These are phyloP conservation scores for Triplophysa siluroides DNA, from an alignment of 2,113 vertebrate genomes.

Conservation along the genomic window DNA sequence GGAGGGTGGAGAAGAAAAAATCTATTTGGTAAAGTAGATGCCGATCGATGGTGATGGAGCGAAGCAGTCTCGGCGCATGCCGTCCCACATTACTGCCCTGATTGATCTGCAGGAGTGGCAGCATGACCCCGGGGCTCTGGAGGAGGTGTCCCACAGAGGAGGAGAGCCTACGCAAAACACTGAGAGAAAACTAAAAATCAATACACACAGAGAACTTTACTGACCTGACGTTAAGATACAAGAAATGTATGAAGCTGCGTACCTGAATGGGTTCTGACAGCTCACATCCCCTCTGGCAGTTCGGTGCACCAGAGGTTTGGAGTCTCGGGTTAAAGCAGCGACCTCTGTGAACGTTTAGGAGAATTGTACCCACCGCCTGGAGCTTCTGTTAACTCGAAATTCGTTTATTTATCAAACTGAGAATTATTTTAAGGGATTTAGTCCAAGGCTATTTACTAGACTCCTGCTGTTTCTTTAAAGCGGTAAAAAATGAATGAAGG, in stretches of 20 bases:
- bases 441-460: slow-evolving; percentile 7
- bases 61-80: slow-evolving; percentile 67
- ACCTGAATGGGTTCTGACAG: slow-evolving; percentile 64
- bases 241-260: slow-evolving; percentile 70
- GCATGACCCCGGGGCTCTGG: slow-evolving; percentile 73
- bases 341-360: slow-evolving; percentile 36
- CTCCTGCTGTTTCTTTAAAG: slow-evolving; percentile 1
- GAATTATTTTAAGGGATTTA: slow-evolving; percentile 26
- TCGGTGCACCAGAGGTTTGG: slow-evolving; percentile 26
- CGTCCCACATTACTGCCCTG: slow-evolving; percentile 75
- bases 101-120: slow-evolving; percentile 75
- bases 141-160: slow-evolving; percentile 62
- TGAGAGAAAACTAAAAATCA: slow-evolving; percentile 73
- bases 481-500: slow-evolving; percentile 16
- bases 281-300: slow-evolving; percentile 57
- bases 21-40: slow-evolving; percentile 80
- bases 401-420: slow-evolving; percentile 40
- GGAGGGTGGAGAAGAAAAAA: slow-evolving; percentile 65
- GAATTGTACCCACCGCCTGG: not conserved
- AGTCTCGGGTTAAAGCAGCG: slow-evolving; percentile 24
- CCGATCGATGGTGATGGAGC: slow-evolving; percentile 77
- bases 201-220: slow-evolving; percentile 65
- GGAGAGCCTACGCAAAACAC: slow-evolving; percentile 59
- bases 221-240: slow-evolving; percentile 69
- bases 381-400: slow-evolving; percentile 16